phyloP scores from a whole-genome alignment of 2,888 invertebrate genomes.

The Erebia epiphron region DNA sequence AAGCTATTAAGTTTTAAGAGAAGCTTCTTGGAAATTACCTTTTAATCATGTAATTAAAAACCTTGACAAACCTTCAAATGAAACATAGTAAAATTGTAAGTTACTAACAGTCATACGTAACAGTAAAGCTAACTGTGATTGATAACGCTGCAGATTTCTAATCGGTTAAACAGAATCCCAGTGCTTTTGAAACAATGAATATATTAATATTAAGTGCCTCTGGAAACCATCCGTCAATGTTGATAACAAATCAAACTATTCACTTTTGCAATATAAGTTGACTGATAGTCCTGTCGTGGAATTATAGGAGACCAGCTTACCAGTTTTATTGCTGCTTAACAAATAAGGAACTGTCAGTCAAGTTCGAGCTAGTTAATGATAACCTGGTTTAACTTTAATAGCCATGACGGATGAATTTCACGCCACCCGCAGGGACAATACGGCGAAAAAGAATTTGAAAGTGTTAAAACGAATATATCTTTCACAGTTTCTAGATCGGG shows the following conservation, averaged over 20 bases:
- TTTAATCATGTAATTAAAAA: not conserved
- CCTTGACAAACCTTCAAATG: too few species aligned
- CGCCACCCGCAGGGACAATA: constrained; percentile 43
- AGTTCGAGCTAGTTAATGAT: constrained; percentile 43
- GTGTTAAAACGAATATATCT: constrained; percentile 14
- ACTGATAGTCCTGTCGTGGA: constrained; percentile 41
- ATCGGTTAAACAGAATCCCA: constrained; percentile 30
- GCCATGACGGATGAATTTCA: constrained; percentile 45
- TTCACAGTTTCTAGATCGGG: constrained; percentile 26
- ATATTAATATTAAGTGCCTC: constrained; percentile 41
- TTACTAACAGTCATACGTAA: constrained; percentile 6
- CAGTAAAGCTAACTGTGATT: constrained; percentile 17
- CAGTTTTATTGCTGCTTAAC: constrained; percentile 44
- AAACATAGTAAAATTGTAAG: not conserved
- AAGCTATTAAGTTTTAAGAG: constrained; percentile 12
- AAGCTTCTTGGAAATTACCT: not conserved
- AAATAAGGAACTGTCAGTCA: constrained; percentile 47
- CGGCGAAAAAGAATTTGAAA: constrained; percentile 26
- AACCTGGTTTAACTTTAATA: constrained; percentile 45
- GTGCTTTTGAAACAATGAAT: constrained; percentile 41
- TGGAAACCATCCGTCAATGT: constrained; percentile 40
- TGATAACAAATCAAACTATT: constrained; percentile 42
- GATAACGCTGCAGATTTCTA: constrained; percentile 20
- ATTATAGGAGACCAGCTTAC: constrained; percentile 39
- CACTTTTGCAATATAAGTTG: constrained; percentile 39